Evolutionary conservation across 92 coral and sea anemone species (phyloP).

Genomic region (Montipora capitata): DNA sequence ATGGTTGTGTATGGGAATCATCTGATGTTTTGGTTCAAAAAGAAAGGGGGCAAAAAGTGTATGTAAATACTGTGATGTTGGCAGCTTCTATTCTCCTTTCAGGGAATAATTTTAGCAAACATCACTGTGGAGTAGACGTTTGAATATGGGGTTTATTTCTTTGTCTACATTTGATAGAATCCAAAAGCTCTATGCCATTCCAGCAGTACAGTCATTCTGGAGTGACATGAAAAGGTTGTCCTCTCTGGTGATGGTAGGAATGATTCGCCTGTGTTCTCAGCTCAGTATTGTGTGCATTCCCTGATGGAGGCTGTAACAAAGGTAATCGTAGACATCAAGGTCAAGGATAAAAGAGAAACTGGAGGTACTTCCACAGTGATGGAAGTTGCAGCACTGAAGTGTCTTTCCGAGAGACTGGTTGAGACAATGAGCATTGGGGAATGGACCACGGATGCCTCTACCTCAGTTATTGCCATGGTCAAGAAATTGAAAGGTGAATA

Average conservation of each 20-base stretch:
- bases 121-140: neutral
- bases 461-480: neutral
- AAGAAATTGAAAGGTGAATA: neutral
- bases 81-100: slow-evolving; percentile 44
- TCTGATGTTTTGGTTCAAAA: slow-evolving; percentile 56
- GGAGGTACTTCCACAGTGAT: neutral
- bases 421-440: neutral
- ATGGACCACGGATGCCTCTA: neutral
- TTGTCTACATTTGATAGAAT: no score
- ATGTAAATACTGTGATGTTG: slow-evolving; percentile 21
- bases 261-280: slow-evolving; percentile 11
- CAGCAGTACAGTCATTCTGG: neutral
- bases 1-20: slow-evolving; percentile 58
- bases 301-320: slow-evolving; percentile 53
- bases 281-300: slow-evolving; percentile 46
- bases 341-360: slow-evolving; percentile 52
- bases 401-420: slow-evolving; percentile 20
- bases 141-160: neutral
- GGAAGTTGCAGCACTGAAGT: slow-evolving; percentile 37
- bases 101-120: slow-evolving; percentile 67
- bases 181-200: no score
- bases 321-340: slow-evolving; percentile 36
- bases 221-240: neutral
- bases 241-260: slow-evolving; percentile 30
- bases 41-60: neutral